These are phyloP conservation scores for Cygnus atratus DNA, from an alignment of 2,113 vertebrate genomes.

Conservation along the genomic window DNA sequence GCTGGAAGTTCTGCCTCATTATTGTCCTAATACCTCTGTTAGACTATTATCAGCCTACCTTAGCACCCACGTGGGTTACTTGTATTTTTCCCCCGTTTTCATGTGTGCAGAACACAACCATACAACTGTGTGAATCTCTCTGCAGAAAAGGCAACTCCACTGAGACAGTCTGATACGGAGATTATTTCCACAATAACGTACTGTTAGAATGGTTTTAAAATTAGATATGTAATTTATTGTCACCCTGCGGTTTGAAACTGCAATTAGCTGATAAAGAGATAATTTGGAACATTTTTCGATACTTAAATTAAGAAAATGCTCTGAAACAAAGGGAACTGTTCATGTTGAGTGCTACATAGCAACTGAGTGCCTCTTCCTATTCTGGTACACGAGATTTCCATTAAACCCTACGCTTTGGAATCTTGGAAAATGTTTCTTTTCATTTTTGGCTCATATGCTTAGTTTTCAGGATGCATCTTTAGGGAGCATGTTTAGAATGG, in stretches of 20 bases:
- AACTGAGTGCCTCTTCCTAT: neutral
- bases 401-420: neutral
- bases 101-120: neutral
- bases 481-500: neutral
- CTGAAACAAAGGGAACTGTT: neutral
- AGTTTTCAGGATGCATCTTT: neutral
- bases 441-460: neutral
- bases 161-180: neutral
- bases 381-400: neutral
- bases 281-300: neutral
- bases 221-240: neutral
- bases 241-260: neutral
- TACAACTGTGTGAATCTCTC: rapidly evolving
- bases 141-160: neutral
- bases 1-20: neutral
- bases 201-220: neutral
- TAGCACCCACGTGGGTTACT: neutral
- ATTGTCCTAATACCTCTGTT: neutral
- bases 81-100: neutral
- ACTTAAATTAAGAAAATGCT: neutral
- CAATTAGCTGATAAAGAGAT: conserved; percentile 22
- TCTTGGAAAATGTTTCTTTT: neutral
- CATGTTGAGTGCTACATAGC: neutral
- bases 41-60: neutral
- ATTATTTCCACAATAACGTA: neutral